Evolutionary conservation across 2,888 invertebrate species (phyloP).

Genomic region (Nymphalis c-album): DNA sequence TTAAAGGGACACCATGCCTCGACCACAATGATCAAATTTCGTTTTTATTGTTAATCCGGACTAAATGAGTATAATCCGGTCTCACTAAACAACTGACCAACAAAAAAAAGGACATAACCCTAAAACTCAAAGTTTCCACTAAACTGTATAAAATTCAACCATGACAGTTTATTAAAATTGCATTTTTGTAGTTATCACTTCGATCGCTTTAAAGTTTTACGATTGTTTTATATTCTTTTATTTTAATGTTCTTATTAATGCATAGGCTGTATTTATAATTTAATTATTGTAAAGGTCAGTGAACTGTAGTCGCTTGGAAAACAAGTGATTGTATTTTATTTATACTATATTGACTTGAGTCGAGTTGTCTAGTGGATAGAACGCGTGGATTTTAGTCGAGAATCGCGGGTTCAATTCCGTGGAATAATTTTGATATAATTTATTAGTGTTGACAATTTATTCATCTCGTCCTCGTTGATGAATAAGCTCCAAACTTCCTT

Average conservation of each 20-base stretch:
- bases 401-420: too few species aligned
- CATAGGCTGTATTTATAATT: too few species aligned
- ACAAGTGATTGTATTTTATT: too few species aligned
- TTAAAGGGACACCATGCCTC: constrained; percentile 59
- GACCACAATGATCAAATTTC: constrained; percentile 80
- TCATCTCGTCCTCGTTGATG: too few species aligned
- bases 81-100: constrained; percentile 63
- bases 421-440: too few species aligned
- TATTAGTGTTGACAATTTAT: too few species aligned
- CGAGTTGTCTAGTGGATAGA: too few species aligned
- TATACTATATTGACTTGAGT: too few species aligned
- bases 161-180: constrained; percentile 39
- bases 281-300: too few species aligned
- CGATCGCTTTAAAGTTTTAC: background rate
- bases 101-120: constrained; percentile 59
- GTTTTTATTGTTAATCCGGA: constrained; percentile 79
- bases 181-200: constrained; percentile 7
- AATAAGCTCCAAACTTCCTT: too few species aligned
- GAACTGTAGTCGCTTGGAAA: too few species aligned
- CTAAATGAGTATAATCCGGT: constrained; percentile 73
- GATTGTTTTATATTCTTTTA: background rate
- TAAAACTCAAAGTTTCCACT: constrained; percentile 49
- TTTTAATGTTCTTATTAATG: background rate
- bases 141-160: constrained; percentile 33
- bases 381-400: too few species aligned